These are phyloP conservation scores for Trachythela sp. DNA, from an alignment of 64 coral and sea anemone genomes.

Conservation along the genomic window DNA sequence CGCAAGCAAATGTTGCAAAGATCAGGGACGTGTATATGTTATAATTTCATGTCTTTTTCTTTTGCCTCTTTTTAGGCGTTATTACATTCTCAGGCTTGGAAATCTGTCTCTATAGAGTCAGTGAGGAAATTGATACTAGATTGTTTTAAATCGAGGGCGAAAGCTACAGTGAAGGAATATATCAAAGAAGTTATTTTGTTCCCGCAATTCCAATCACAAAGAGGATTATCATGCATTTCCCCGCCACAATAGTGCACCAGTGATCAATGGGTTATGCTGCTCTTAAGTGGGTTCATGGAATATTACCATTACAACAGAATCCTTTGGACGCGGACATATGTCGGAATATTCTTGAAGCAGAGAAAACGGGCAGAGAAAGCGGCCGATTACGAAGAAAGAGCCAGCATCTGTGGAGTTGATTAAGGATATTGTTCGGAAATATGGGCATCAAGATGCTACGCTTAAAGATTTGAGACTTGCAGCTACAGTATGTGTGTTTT, in stretches of 20 bases:
- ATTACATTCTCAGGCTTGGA: neutral
- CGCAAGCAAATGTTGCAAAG: too few relatives aligned
- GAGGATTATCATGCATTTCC: too few relatives aligned
- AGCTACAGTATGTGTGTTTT: conserved; percentile 13
- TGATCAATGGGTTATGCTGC: too few relatives aligned
- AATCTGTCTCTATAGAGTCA: neutral
- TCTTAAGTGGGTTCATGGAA: too few relatives aligned
- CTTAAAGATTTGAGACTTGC: too few relatives aligned
- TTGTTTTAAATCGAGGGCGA: neutral
- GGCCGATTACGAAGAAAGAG: conserved; percentile 29
- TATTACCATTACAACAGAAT: conserved; percentile 12
- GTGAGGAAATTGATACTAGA: neutral
- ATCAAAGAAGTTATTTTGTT: conserved; percentile 15
- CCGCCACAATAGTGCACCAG: too few relatives aligned
- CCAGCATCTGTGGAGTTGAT: conserved; percentile 8
- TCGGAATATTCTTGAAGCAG: conserved; percentile 34
- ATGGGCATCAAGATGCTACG: too few relatives aligned
- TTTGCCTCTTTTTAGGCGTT: neutral
- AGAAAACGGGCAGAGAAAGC: neutral
- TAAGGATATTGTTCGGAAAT: too few relatives aligned
- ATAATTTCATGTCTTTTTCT: neutral
- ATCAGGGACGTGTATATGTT: neutral
- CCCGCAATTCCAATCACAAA: too few relatives aligned
- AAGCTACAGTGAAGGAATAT: conserved; percentile 4
- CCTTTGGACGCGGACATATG: conserved; percentile 26